Base-by-base conservation (phyloP, 2,797 vertebrate species). In the Vipera ursinii region DNA sequence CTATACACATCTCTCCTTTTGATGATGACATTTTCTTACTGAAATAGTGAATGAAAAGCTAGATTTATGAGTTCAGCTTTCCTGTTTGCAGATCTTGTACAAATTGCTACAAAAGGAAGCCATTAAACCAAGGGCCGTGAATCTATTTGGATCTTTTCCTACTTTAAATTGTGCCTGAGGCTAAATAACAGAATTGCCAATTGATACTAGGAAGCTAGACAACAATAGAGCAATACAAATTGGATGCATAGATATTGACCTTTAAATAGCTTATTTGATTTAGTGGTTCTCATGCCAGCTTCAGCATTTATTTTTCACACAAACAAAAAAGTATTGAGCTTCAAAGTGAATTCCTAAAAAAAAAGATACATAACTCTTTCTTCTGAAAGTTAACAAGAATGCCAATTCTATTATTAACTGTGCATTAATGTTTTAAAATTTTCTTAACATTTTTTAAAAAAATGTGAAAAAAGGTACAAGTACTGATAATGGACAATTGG, bases 101-200 rank as follows among this genome's bases (percentile, higher is more conserved):
- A 96, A 96, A 95, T 94, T 93, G 92, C 94, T 85, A 89, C 89
- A 95, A 94, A 93, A 96, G 90, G 56, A 95, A 91, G 93, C n/a
- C 87, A 0, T 28, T 93, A 92, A 96, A 96, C 10, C 88, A 95
- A 96, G 95, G 92, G 65, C 86, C 95, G 86, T 53, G 95, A 97
- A 94, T 2, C 6, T 91, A 90, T 60, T 88, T 95, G 93, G 93
- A 93, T 9, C 28, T 3, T 82, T 95, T 93, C 93, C 93, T 93
- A 92, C 90, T 95, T 82, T 93, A 95, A 95, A 95, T 94, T 92
- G 82, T 95, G 94, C 78, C 24, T 91, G 90, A 4, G 87, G 94
- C 94, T 94, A 95, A 78, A 44, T 92, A 92, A 89, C 65, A 95
- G 15, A 57, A 92, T 94, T 96, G 93, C 65, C 92, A 95, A 94